Percentiles rank a stretch among this genome's conserved stretches.
Evolutionary conservation across 2,797 vertebrate genomes (phyloP).

Genomic region (Serranus cabrilla): DNA sequence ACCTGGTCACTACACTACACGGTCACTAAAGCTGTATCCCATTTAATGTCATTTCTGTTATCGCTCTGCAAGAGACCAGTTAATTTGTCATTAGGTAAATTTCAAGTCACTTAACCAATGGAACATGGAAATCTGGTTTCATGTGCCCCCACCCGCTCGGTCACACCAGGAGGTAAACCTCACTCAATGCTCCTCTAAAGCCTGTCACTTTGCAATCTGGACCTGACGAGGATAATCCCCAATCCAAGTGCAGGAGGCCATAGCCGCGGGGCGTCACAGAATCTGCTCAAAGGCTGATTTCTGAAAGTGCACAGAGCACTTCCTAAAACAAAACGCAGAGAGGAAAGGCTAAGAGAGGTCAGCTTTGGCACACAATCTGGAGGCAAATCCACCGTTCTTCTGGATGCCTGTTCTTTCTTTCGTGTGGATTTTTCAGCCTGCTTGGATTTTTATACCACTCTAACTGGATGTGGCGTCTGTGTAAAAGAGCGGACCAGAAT

Average conservation of each 20-base stretch:
- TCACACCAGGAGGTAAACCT: constrained; percentile 77
- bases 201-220: constrained; percentile 78
- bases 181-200: constrained; percentile 63
- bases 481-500: constrained; percentile 20
- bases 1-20: neutral
- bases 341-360: constrained; percentile 40
- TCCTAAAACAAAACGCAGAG: constrained; percentile 21
- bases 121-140: constrained; percentile 3
- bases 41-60: neutral
- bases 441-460: constrained; percentile 21
- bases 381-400: constrained; percentile 9
- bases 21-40: neutral
- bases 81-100: neutral
- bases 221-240: constrained; percentile 77
- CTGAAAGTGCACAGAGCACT: constrained; percentile 35
- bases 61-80: neutral
- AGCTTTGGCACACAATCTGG: constrained; percentile 4
- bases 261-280: constrained; percentile 18
- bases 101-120: neutral
- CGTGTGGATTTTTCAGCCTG: constrained; percentile 23
- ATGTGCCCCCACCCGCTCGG: neutral
- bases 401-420: constrained; percentile 25
- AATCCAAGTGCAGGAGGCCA: constrained; percentile 24
- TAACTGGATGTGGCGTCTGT: constrained; percentile 23
- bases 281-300: constrained; percentile 31